Conservation (phyloP, 2,888 invertebrate species). For the Dicyrtomina minuta region DNA sequence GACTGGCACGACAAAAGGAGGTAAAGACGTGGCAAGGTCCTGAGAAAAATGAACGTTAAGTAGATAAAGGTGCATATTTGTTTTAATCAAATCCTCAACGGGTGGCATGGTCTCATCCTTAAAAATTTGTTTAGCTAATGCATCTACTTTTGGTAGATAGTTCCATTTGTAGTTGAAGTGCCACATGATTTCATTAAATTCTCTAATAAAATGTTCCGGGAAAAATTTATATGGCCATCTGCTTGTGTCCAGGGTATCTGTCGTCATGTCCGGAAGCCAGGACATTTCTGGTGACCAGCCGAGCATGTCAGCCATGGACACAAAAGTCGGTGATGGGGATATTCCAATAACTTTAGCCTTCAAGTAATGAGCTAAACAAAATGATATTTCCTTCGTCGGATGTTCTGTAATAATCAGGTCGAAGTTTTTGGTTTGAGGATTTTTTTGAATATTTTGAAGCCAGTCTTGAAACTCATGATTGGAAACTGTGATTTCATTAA, state of each 20-base stretch:
- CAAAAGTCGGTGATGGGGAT: neutral
- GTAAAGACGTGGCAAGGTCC: constrained; percentile 74
- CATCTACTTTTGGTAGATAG: constrained; percentile 12
- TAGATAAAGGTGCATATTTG: constrained; percentile 74
- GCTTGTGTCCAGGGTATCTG: too few relatives aligned
- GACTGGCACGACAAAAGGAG: constrained; percentile 80
- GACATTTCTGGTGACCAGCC: neutral
- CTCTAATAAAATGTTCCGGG: too few relatives aligned
- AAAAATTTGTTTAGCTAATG: neutral
- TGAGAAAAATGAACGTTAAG: constrained; percentile 78
- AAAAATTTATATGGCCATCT: too few relatives aligned
- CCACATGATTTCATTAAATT: too few relatives aligned
- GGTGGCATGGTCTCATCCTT: constrained; percentile 65
- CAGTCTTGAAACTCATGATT: constrained; percentile 2
- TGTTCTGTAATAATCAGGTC: neutral
- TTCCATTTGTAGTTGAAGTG: neutral
- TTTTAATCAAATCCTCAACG: constrained; percentile 65
- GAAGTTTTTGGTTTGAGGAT: too few relatives aligned
- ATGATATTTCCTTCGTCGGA: neutral
- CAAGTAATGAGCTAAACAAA: neutral
- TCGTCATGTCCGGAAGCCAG: neutral
- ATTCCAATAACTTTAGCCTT: neutral
- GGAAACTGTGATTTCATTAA: neutral
- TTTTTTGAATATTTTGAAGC: neutral
- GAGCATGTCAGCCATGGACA: neutral